Evolutionary conservation across 2,888 invertebrate species (phyloP).

Genomic region (Deilephila elpenor): DNA sequence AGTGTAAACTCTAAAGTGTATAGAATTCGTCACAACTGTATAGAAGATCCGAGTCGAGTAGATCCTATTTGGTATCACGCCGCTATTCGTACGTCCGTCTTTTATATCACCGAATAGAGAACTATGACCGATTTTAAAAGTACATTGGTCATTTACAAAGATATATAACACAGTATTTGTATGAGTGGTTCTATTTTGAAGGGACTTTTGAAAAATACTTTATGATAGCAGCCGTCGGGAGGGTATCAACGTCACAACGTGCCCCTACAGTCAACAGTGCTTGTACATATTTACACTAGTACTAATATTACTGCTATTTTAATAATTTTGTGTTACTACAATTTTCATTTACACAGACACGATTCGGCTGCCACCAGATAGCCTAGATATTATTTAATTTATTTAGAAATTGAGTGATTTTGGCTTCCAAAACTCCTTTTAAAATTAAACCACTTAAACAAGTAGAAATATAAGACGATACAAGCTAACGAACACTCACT

Average conservation of each 20-base stretch:
- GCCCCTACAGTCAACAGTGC: constrained; percentile 2
- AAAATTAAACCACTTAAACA: constrained; percentile 30
- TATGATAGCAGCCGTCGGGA: too few relatives aligned
- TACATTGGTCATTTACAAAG: constrained; percentile 51
- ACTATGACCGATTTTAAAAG: constrained; percentile 43
- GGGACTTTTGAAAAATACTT: not conserved
- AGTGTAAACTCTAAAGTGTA: too few relatives aligned
- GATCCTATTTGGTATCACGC: not conserved
- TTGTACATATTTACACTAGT: constrained; percentile 3
- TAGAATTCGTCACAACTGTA: too few relatives aligned
- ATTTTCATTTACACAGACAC: not conserved
- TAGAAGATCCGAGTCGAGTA: too few relatives aligned
- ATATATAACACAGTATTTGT: constrained; percentile 42
- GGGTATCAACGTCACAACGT: not conserved
- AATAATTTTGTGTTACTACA: constrained; percentile 1
- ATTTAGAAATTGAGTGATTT: not conserved
- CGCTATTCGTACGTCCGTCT: constrained; percentile 30
- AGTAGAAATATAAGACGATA: constrained; percentile 32
- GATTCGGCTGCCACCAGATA: not conserved
- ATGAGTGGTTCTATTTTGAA: constrained; percentile 5
- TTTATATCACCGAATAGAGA: constrained; percentile 34
- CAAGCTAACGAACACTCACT: constrained; percentile 44
- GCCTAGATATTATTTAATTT: not conserved
- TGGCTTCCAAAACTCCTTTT: not conserved
- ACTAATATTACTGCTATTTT: not conserved